Base-by-base conservation (phyloP, 2,797 vertebrate species). In the Mormyrus hasselquistii region DNA sequence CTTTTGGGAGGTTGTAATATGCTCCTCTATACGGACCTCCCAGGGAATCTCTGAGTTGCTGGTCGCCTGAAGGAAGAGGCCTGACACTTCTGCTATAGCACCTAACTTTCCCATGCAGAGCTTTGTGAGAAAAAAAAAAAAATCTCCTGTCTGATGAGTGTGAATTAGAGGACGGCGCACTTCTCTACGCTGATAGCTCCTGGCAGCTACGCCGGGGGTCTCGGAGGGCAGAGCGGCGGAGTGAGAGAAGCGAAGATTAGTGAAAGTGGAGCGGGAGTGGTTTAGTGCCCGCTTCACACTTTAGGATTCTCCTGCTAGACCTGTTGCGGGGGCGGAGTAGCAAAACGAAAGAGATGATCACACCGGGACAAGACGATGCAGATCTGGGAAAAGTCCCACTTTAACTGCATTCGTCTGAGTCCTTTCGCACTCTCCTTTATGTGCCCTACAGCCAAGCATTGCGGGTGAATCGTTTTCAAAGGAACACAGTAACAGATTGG, bases 141-240 rank as follows among this genome's bases (percentile, higher is more conserved):
- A 34, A 41, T 55, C 85, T 57, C 34, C 53, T 41, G 85, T 52
- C 85, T 59, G 85, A 87, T 53, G 53, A 87, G 85, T 57, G 52
- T 57, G 53, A 87, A 57, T 87, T 57, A 59, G 53, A 87, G 85
- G 85, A 87, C 12, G 2, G 19, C 16, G 38, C 34, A 59, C 85
- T 87, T 29, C 7, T 41, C 85, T n/a, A 10, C 0, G 25, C 85
- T 22, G 25, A 87, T 59, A 6, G n/a, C 25, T 57, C 34, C 29
- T 87, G 85, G 12, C 85, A 87, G 29, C 52, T 22, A 57, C 34
- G 12, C 52, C 29, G 34, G 85, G 85, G 53, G 53, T 53, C 25
- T 57, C 53, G 29, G 84, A 16, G 84, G 84, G 84, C 49, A 86
- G 50, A 38, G 16, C 47, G 49, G n/a, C 0, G 2, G 19, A 25